Conservation (phyloP, 2,888 invertebrate species). For the Agrotis exclamationis region DNA sequence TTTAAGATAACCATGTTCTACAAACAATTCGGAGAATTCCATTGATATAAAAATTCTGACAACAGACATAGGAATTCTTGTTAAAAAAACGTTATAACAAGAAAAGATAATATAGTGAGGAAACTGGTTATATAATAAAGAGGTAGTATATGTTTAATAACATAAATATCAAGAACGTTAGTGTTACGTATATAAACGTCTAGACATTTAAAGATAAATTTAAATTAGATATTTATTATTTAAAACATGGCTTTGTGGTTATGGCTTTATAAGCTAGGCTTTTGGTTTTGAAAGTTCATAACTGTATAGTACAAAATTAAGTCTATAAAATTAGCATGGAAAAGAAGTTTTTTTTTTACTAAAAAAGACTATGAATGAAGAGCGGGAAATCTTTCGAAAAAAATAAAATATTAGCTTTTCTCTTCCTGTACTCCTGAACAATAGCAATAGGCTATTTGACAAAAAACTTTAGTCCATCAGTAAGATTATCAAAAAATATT, state of each 20-base stretch:
- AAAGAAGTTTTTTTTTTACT: not conserved
- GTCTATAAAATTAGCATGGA: too few relatives aligned
- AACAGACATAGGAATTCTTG: constrained; percentile 11
- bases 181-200: constrained; percentile 22
- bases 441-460: too few relatives aligned
- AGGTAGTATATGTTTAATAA: constrained; percentile 6
- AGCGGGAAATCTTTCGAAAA: too few relatives aligned
- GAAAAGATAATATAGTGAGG: constrained; percentile 16
- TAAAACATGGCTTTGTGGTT: not conserved
- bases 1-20: not conserved
- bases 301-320: too few relatives aligned
- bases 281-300: too few relatives aligned
- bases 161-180: constrained; percentile 8
- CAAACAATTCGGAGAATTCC: constrained; percentile 1
- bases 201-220: constrained; percentile 45
- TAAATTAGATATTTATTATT: constrained; percentile 13
- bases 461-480: too few relatives aligned
- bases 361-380: not conserved
- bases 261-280: too few relatives aligned
- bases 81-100: constrained; percentile 15
- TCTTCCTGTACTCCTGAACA: too few relatives aligned
- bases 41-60: constrained; percentile 6
- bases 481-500: too few relatives aligned
- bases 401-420: too few relatives aligned
- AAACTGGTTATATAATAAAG: constrained; percentile 39